Conservation (phyloP, 1,140 invertebrate species). For the Bemisia tabaci region DNA sequence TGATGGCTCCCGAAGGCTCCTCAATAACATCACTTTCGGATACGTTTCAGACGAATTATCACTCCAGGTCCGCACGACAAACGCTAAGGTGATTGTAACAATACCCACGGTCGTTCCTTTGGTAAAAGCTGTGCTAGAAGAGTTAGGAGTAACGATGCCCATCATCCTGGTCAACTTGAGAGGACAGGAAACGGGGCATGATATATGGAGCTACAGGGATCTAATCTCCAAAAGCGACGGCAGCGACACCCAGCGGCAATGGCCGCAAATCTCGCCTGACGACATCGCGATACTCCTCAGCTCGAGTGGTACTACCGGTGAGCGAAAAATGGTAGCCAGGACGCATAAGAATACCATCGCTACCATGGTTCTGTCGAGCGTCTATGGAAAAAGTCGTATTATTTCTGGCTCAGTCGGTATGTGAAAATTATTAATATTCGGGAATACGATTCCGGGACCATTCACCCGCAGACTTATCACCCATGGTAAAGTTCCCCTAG, state of each 20-base stretch:
- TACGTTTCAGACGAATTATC: slow-evolving; percentile 58
- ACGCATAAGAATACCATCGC: slow-evolving; percentile 48
- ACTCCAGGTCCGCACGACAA: slow-evolving; percentile 48
- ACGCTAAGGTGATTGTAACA: slow-evolving; percentile 53
- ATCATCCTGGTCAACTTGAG: background rate
- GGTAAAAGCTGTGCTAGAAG: slow-evolving; percentile 31
- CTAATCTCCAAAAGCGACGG: too few relatives aligned
- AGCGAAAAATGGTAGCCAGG: slow-evolving; percentile 74
- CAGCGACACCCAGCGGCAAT: too few relatives aligned
- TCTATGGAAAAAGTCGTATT: too few relatives aligned
- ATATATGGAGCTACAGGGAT: slow-evolving; percentile 42
- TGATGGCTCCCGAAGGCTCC: too few relatives aligned
- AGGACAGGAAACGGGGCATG: slow-evolving; percentile 11
- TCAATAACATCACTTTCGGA: too few relatives aligned
- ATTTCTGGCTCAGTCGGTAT: too few relatives aligned
- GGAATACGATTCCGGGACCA: too few relatives aligned
- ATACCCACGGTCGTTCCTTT: slow-evolving; percentile 34
- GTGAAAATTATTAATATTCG: too few relatives aligned
- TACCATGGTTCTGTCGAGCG: too few relatives aligned
- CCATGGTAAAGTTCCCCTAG: too few relatives aligned
- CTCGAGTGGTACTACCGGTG: slow-evolving; percentile 58
- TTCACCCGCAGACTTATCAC: too few relatives aligned
- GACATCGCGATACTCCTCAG: slow-evolving; percentile 33
- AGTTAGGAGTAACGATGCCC: slow-evolving; percentile 29
- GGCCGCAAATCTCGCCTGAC: too few relatives aligned